Percentiles rank a stretch among this genome's conserved stretches.
These are phyloP conservation scores for Harmothoe impar DNA, from an alignment of 2,888 invertebrate species.

Conservation along the genomic window DNA sequence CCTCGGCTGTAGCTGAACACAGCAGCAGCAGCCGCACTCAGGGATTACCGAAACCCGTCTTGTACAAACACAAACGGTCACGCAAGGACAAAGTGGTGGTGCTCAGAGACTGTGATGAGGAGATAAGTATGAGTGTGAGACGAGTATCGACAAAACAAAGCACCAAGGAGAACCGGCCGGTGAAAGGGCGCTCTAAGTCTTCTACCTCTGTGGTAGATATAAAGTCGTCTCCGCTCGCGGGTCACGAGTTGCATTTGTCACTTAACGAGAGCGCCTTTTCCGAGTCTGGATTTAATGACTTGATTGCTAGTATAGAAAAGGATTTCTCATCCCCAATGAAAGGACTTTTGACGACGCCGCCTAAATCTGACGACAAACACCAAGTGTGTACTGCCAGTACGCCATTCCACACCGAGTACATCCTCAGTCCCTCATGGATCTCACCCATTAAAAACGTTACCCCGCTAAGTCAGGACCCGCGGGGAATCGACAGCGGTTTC, in stretches of 20 bases:
- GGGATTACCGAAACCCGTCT: constrained; percentile 22
- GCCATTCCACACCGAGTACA: background rate
- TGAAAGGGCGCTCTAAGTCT: background rate
- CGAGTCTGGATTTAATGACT: constrained; percentile 32
- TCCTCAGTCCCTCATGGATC: constrained; percentile 60
- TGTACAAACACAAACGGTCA: constrained; percentile 26
- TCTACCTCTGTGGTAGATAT: background rate
- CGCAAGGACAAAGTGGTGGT: constrained; percentile 56
- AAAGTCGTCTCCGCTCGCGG: background rate
- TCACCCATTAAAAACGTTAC: constrained; percentile 61
- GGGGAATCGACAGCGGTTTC: constrained; percentile 42
- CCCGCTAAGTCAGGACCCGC: background rate
- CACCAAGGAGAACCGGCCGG: constrained; percentile 24
- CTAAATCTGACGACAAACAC: constrained; percentile 90
- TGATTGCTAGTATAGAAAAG: constrained; percentile 63
- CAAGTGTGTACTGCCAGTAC: background rate
- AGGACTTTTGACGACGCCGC: constrained; percentile 69
- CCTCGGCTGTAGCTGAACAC: background rate
- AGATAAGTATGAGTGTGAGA: constrained; percentile 26
- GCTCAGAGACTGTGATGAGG: constrained; percentile 51
- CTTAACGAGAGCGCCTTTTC: constrained; percentile 45
- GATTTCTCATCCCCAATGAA: constrained; percentile 69
- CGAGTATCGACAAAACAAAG: background rate
- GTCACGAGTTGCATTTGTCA: constrained; percentile 6
- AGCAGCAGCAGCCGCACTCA: background rate